phyloP scores from a whole-genome alignment of 1,140 invertebrate species.

The Drepana arcuata region DNA sequence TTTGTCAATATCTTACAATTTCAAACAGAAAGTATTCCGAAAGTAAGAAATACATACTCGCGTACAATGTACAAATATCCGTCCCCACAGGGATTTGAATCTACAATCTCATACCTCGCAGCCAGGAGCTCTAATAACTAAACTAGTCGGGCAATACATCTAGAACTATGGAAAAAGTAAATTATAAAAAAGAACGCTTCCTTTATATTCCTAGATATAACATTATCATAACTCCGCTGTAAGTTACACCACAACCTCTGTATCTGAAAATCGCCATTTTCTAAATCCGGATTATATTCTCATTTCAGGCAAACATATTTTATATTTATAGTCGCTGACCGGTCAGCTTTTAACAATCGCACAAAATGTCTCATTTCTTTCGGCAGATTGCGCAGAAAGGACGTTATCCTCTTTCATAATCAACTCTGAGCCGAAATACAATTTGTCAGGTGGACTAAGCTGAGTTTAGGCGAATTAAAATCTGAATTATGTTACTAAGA shows the following conservation, averaged over 20 bases:
- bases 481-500: conserved; percentile 3
- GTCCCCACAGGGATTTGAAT: too few relatives aligned
- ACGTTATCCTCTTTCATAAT: conserved; percentile 30
- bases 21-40: too few relatives aligned
- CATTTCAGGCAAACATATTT: conserved; percentile 49
- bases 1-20: too few relatives aligned
- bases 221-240: too few relatives aligned
- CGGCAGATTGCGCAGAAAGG: conserved; percentile 34
- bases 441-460: conserved; percentile 31
- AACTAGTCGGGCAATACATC: too few relatives aligned
- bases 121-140: too few relatives aligned
- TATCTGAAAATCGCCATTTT: conserved; percentile 29
- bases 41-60: too few relatives aligned
- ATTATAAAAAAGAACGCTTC: too few relatives aligned
- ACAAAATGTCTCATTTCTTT: conserved; percentile 17
- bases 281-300: conserved; percentile 53
- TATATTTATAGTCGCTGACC: conserved; percentile 57
- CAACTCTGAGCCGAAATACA: conserved; percentile 16
- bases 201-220: too few relatives aligned
- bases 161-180: too few relatives aligned
- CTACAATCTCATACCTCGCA: too few relatives aligned
- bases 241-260: conserved; percentile 3
- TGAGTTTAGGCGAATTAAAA: conserved; percentile 15
- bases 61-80: too few relatives aligned
- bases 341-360: conserved; percentile 48